phyloP scores from a whole-genome alignment of 2,797 vertebrate species.

The Triplophysa yarkandensis region DNA sequence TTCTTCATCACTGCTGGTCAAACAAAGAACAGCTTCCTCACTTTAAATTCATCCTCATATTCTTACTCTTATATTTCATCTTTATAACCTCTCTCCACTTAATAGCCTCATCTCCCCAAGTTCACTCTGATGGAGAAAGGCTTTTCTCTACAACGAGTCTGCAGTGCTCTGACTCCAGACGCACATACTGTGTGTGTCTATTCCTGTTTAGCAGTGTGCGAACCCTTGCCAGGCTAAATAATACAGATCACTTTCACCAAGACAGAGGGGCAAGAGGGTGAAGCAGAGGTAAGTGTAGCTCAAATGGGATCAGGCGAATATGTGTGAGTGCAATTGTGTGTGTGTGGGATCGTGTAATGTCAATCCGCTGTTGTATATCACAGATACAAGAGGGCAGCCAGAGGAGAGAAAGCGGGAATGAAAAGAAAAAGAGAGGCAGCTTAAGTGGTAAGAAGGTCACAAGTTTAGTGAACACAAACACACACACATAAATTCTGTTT shows the following conservation, averaged over 20 bases:
- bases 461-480: not conserved
- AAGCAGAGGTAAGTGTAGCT: constrained; percentile 47
- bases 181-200: not conserved
- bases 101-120: constrained; percentile 15
- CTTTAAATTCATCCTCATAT: not conserved
- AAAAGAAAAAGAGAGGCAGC: constrained; percentile 9
- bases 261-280: constrained; percentile 34
- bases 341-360: constrained; percentile 7
- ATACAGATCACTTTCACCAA: constrained; percentile 40
- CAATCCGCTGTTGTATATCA: constrained; percentile 32
- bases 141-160: not conserved
- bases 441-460: constrained; percentile 2
- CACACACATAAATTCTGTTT: not conserved
- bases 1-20: not conserved
- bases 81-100: constrained; percentile 10
- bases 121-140: constrained; percentile 6
- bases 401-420: not conserved
- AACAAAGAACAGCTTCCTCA: not conserved
- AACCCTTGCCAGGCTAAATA: constrained; percentile 33
- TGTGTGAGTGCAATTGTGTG: constrained; percentile 6
- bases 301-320: constrained; percentile 38
- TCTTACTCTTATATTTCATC: constrained; percentile 17
- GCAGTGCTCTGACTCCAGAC: constrained; percentile 17
- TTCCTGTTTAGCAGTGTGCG: constrained; percentile 3
- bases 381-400: constrained; percentile 25